These are phyloP conservation scores for Calliphora vomitoria DNA, from an alignment of 2,888 invertebrate genomes.

Conservation along the genomic window DNA sequence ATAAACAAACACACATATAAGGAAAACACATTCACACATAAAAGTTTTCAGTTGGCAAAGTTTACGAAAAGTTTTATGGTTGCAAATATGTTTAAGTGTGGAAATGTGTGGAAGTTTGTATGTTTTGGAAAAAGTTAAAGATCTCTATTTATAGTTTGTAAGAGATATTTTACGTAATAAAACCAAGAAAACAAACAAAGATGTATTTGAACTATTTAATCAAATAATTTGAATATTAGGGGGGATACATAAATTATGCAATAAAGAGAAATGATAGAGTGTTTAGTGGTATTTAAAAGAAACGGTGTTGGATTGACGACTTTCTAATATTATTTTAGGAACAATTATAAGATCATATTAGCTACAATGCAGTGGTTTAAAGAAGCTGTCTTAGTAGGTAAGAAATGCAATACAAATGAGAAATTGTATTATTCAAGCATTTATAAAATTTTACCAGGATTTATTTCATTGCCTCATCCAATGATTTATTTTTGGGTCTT, in stretches of 20 bases:
- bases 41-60: conserved; percentile 26
- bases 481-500: too few relatives aligned
- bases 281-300: too few relatives aligned
- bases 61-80: conserved; percentile 33
- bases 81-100: neutral
- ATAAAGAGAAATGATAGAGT: neutral
- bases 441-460: too few relatives aligned
- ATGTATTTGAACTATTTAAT: neutral
- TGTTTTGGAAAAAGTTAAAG: conserved; percentile 14
- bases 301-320: too few relatives aligned
- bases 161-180: conserved; percentile 7
- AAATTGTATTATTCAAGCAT: too few relatives aligned
- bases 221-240: conserved; percentile 1
- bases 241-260: neutral
- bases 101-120: neutral
- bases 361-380: too few relatives aligned
- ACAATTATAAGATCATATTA: too few relatives aligned
- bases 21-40: neutral
- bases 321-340: too few relatives aligned
- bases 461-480: too few relatives aligned
- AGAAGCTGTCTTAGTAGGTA: too few relatives aligned
- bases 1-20: conserved; percentile 30
- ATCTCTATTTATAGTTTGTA: conserved; percentile 6
- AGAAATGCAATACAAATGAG: too few relatives aligned
- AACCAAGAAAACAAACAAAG: neutral